phyloP scores from a whole-genome alignment of 2,797 vertebrate genomes.

The Lates japonicus region DNA sequence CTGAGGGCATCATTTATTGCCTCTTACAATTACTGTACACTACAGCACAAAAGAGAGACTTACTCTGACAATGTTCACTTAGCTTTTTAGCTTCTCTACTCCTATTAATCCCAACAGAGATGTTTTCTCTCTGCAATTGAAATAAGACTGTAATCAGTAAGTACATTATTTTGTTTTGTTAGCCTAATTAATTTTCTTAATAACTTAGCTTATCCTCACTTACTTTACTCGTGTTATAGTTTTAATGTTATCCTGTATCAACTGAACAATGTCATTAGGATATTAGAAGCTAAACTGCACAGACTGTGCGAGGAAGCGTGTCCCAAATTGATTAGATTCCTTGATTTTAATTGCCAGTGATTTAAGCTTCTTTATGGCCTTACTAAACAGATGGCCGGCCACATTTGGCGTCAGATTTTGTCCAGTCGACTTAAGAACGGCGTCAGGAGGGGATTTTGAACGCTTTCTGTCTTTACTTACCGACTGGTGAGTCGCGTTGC shows the following conservation, averaged over 20 bases:
- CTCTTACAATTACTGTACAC: conserved; percentile 28
- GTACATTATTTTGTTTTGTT: not conserved
- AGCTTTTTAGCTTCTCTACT: not conserved
- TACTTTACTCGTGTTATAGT: not conserved
- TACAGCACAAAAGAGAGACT: conserved; percentile 3
- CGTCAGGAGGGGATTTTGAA: conserved; percentile 50
- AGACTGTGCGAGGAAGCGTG: conserved; percentile 38
- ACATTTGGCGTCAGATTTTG: conserved; percentile 65
- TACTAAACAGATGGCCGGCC: conserved; percentile 72
- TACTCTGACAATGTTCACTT: not conserved
- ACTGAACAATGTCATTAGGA: not conserved
- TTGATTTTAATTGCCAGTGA: conserved; percentile 76
- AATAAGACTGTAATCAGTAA: not conserved
- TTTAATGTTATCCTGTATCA: not conserved
- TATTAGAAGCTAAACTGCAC: not conserved
- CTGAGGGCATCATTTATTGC: conserved; percentile 33
- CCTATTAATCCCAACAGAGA: not conserved
- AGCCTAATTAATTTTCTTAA: not conserved
- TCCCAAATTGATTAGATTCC: conserved; percentile 48
- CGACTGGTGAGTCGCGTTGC: conserved; percentile 82
- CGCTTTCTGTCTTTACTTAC: conserved; percentile 74
- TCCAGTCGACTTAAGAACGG: conserved; percentile 57
- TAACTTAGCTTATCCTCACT: not conserved
- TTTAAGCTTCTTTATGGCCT: conserved; percentile 73
- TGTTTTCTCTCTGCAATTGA: not conserved